Percentiles rank a stretch among this genome's conserved stretches.
phyloP scores from a whole-genome alignment of 2,113 vertebrate species.

The Phalacrocorax aristotelis region DNA sequence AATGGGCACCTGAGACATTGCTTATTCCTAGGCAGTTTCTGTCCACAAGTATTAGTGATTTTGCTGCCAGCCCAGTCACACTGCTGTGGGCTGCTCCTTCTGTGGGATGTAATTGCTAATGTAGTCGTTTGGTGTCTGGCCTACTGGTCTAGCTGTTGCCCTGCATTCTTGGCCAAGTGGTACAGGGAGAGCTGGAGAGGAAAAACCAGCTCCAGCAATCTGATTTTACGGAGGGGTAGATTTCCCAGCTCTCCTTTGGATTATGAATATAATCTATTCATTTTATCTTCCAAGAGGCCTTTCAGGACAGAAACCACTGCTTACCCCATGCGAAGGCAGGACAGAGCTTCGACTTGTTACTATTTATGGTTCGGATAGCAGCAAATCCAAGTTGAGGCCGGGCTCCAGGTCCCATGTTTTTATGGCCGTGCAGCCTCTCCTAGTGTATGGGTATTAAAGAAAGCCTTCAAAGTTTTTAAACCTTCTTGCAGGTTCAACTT shows the following conservation, averaged over 20 bases:
- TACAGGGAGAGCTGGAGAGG: constrained; percentile 4
- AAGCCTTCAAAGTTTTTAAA: background rate
- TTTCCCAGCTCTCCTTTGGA: background rate
- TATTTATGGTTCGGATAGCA: background rate
- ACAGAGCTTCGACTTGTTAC: background rate
- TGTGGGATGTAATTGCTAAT: background rate
- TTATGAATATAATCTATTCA: background rate
- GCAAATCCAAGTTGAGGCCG: background rate
- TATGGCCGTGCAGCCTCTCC: background rate
- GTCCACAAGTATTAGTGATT: background rate
- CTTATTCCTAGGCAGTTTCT: background rate
- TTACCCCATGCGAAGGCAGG: background rate
- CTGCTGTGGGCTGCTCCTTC: background rate
- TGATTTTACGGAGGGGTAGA: background rate
- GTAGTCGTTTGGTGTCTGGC: background rate
- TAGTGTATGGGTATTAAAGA: background rate
- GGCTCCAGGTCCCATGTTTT: background rate
- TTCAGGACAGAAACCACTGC: constrained; percentile 6
- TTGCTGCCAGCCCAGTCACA: background rate
- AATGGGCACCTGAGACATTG: background rate
- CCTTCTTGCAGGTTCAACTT: background rate
- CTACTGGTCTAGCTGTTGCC: background rate
- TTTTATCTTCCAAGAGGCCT: constrained; percentile 13
- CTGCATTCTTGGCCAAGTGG: constrained; percentile 10
- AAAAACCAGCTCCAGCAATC: constrained; percentile 21